These are phyloP conservation scores for Ophion slaviceki DNA, from an alignment of 2,888 invertebrate species.

Conservation along the genomic window DNA sequence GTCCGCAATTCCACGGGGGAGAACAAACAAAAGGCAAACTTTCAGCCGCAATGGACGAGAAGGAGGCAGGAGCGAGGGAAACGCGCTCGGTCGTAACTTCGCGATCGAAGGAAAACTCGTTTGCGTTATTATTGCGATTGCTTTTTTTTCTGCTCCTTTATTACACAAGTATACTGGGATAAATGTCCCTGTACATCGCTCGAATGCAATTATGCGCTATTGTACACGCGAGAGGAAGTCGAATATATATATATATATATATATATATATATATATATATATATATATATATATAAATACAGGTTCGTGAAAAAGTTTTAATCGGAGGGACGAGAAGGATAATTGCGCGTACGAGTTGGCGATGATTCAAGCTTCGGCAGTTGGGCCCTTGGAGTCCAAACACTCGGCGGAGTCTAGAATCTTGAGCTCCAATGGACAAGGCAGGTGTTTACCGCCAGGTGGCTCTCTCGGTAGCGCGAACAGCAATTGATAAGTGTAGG, in stretches of 20 bases:
- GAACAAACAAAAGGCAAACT: constrained; percentile 2
- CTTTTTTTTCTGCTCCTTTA: constrained; percentile 16
- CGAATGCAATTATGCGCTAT: too few species aligned
- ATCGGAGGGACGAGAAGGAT: not conserved
- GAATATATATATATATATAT: constrained; percentile 11
- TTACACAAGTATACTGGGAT: constrained; percentile 10
- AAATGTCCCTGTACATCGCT: not conserved
- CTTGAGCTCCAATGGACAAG: constrained; percentile 52
- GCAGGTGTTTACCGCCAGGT: constrained; percentile 25
- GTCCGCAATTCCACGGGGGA: not conserved
- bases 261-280: not conserved
- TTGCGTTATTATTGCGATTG: constrained; percentile 9
- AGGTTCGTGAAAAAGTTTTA: not conserved
- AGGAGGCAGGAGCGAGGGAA: not conserved
- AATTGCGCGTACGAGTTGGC: not conserved
- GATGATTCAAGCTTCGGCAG: constrained; percentile 31
- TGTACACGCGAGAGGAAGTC: not conserved
- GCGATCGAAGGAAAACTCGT: constrained; percentile 30
- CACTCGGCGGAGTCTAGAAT: constrained; percentile 28
- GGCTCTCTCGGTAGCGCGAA: constrained; percentile 66
- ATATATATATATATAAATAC: not conserved
- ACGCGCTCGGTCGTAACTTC: not conserved
- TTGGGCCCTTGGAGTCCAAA: constrained; percentile 27
- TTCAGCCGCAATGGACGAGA: not conserved
- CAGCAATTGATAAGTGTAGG: constrained; percentile 83